phyloP scores from a whole-genome alignment of 2,888 invertebrate genomes.

The Sminthurinus aureus region DNA sequence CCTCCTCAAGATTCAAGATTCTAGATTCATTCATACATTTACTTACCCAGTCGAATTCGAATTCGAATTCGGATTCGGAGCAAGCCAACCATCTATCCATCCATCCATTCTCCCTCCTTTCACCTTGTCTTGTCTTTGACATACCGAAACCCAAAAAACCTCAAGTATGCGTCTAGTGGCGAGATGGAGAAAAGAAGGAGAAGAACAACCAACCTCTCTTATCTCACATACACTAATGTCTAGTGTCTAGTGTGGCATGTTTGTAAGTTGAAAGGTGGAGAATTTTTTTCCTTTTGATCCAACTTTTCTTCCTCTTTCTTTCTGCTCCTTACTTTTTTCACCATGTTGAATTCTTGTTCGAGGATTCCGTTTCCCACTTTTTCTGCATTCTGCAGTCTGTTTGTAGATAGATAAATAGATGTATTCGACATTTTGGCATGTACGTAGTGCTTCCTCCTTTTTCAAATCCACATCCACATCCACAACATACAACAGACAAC shows the following conservation, averaged over 20 bases:
- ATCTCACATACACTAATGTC: background rate
- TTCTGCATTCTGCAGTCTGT: background rate
- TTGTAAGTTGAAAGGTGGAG: constrained; percentile 20
- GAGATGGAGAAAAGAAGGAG: too few relatives aligned
- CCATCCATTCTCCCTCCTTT: constrained; percentile 8
- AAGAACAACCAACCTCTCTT: background rate
- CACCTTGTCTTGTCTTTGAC: constrained; percentile 6
- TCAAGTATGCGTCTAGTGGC: background rate
- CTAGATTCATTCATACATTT: constrained; percentile 4
- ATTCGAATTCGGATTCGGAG: background rate
- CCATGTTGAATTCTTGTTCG: background rate
- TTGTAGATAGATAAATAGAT: background rate
- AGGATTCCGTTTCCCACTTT: background rate
- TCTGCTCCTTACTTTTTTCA: background rate
- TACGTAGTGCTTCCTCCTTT: background rate
- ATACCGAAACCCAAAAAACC: constrained; percentile 13
- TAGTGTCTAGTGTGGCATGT: background rate
- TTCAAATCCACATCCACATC: too few relatives aligned
- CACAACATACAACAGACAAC: too few relatives aligned
- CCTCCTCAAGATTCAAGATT: background rate
- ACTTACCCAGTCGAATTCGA: background rate
- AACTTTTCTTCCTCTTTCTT: background rate
- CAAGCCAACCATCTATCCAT: background rate
- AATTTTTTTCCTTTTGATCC: constrained; percentile 10
- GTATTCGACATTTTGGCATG: too few relatives aligned